A percentile compares a stretch with the other conserved stretches of the same genome.
These are phyloP conservation scores for Scomberomorus guttatus DNA, from an alignment of 2,797 vertebrate genomes.

Conservation along the genomic window DNA sequence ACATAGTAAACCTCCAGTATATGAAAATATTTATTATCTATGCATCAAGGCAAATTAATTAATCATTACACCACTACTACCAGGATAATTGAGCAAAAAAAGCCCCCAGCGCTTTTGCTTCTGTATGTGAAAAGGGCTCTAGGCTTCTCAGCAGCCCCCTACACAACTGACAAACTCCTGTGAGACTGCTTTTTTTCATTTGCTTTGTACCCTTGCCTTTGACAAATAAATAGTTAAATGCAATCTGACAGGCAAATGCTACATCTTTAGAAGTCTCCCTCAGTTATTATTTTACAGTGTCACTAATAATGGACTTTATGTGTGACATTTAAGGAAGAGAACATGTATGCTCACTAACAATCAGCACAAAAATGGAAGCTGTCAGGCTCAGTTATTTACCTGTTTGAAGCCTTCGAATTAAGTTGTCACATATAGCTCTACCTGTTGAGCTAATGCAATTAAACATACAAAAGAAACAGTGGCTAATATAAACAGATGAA, in stretches of 20 bases:
- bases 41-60: neutral
- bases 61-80: slow-evolving; percentile 6
- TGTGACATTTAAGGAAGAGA: neutral
- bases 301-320: slow-evolving; percentile 8
- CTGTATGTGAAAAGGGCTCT: slow-evolving; percentile 4
- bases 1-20: neutral
- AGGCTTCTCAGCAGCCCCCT: slow-evolving; percentile 9
- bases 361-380: neutral
- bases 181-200: slow-evolving; percentile 26
- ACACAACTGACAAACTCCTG: slow-evolving; percentile 22
- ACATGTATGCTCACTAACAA: neutral
- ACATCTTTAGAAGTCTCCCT: slow-evolving; percentile 27
- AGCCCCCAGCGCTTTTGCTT: neutral
- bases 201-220: slow-evolving; percentile 19
- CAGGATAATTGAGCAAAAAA: neutral
- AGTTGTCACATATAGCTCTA: neutral
- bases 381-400: neutral
- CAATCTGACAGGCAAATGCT: slow-evolving; percentile 27
- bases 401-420: neutral
- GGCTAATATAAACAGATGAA: neutral
- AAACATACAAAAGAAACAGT: neutral
- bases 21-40: neutral
- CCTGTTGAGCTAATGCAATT: neutral
- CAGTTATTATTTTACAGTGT: slow-evolving; percentile 22
- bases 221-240: slow-evolving; percentile 32